Evolutionary conservation across 2,797 vertebrate species (phyloP).

Genomic region (Sebastes matsubarae): DNA sequence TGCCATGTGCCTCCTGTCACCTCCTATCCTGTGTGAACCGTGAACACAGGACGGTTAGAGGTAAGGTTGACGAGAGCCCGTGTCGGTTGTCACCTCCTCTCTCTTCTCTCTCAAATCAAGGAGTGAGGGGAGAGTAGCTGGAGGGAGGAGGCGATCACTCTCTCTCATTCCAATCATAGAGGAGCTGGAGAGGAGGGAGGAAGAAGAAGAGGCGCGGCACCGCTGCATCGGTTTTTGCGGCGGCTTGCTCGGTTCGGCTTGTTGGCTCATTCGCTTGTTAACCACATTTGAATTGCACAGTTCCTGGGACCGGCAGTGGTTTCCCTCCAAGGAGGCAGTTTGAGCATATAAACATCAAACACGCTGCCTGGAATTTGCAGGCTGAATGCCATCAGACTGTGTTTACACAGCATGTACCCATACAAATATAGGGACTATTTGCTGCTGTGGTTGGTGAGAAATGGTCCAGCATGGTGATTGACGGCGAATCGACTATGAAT

Average conservation of each 20-base stretch:
- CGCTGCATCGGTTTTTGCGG: conserved; percentile 52
- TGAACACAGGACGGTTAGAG: conserved; percentile 67
- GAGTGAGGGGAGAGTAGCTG: background rate
- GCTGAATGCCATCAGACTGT: conserved; percentile 45
- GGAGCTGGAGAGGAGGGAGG: conserved; percentile 24
- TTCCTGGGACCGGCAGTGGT: conserved; percentile 24
- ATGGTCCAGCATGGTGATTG: conserved; percentile 16
- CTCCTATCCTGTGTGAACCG: conserved; percentile 56
- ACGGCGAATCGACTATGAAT: conserved; percentile 16
- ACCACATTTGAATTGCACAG: conserved; percentile 61
- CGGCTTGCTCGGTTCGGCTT: conserved; percentile 30
- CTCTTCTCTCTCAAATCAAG: conserved; percentile 65
- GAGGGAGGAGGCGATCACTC: conserved; percentile 4
- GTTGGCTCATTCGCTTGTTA: conserved; percentile 41
- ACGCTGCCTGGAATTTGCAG: conserved; percentile 35
- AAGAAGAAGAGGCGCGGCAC: conserved; percentile 27
- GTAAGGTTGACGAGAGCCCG: conserved; percentile 63
- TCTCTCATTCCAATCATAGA: conserved; percentile 23
- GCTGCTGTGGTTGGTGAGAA: conserved; percentile 28
- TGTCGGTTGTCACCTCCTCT: conserved; percentile 73
- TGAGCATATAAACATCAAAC: conserved; percentile 59
- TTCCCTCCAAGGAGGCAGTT: conserved; percentile 44
- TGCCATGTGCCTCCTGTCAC: conserved; percentile 65
- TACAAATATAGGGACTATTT: conserved; percentile 36
- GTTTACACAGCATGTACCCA: conserved; percentile 45